phyloP scores from a whole-genome alignment of 2,797 vertebrate genomes.

The Gallirallus australis region DNA sequence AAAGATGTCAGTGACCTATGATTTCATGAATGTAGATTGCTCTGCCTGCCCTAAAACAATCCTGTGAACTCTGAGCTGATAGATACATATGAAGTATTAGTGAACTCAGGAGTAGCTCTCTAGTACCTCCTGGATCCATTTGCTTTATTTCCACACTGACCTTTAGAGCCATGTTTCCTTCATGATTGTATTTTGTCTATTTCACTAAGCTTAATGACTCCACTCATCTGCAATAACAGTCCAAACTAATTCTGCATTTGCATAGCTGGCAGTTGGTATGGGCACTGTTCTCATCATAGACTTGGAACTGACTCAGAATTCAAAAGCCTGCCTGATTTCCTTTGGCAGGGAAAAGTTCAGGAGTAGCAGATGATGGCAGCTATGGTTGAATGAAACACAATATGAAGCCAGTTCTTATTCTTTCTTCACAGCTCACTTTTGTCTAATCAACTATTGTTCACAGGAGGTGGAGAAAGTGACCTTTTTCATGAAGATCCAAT shows the following conservation, averaged over 20 bases:
- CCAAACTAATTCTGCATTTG: background rate
- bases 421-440: background rate
- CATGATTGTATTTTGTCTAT: background rate
- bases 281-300: accelerated
- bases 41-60: background rate
- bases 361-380: background rate
- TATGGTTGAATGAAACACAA: background rate
- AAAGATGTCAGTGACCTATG: background rate
- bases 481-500: background rate
- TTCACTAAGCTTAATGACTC: background rate
- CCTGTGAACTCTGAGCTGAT: background rate
- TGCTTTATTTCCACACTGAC: background rate
- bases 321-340: background rate
- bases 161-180: background rate
- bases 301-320: background rate
- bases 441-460: background rate
- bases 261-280: background rate
- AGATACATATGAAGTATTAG: background rate
- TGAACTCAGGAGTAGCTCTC: background rate
- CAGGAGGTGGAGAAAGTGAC: background rate
- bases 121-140: background rate
- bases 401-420: background rate
- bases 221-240: background rate
- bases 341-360: background rate
- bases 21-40: background rate